Evolutionary conservation across 37 sponge, comb jelly and placozoan genomes (phyloP).

Genomic region (Hexactinellida sp.): DNA sequence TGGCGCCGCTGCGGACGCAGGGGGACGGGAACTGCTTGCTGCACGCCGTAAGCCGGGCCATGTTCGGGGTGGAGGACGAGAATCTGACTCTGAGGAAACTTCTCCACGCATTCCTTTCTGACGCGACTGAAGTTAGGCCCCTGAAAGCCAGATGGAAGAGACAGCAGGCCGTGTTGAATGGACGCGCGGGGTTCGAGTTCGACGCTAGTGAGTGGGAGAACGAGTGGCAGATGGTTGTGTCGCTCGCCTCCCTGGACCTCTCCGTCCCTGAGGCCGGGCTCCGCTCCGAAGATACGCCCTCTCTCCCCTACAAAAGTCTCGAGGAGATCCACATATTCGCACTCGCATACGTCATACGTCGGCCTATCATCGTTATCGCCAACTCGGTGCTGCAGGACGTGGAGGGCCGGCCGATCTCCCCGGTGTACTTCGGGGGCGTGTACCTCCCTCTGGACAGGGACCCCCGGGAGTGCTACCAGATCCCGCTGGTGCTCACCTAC

Average conservation of each 20-base stretch:
- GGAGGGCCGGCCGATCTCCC: constrained; percentile 60
- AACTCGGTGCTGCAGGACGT: constrained; percentile 47
- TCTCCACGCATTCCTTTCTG: constrained; percentile 50
- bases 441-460: constrained; percentile 79
- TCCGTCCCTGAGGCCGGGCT: constrained; percentile 24
- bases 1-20: constrained; percentile 67
- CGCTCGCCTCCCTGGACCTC: constrained; percentile 38
- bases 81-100: constrained; percentile 58
- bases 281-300: not conserved
- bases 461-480: constrained; percentile 61
- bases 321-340: constrained; percentile 92
- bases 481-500: constrained; percentile 77
- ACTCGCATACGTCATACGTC: constrained; percentile 64
- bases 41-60: constrained; percentile 84
- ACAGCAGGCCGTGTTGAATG: constrained; percentile 52
- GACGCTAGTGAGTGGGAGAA: constrained; percentile 75
- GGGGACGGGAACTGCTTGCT: constrained; percentile 96
- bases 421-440: constrained; percentile 86
- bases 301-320: constrained; percentile 47
- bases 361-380: constrained; percentile 79
- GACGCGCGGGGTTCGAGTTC: constrained; percentile 57
- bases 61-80: constrained; percentile 84
- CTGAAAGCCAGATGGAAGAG: constrained; percentile 62
- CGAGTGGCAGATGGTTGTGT: constrained; percentile 72
- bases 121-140: constrained; percentile 19